Percentiles rank a stretch among this genome's conserved stretches.
These are phyloP conservation scores for Drosophila tropicalis DNA, from an alignment of 1,140 invertebrate genomes.

Conservation along the genomic window DNA sequence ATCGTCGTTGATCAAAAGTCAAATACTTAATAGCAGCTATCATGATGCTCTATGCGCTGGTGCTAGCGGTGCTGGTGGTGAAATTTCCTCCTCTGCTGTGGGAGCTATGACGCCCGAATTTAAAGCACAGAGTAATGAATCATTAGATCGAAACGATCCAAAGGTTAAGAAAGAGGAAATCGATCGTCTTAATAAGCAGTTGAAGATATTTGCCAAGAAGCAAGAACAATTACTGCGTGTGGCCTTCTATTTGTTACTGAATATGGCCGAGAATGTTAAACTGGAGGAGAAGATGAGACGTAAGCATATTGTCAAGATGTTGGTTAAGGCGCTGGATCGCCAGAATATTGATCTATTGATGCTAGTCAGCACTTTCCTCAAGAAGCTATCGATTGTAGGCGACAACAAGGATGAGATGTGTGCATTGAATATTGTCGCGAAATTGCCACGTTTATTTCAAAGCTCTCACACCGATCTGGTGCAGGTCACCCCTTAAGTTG, in stretches of 20 bases:
- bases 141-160: conserved; percentile 84
- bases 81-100: conserved; percentile 9
- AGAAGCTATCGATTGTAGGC: conserved; percentile 96
- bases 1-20: conserved; percentile 80
- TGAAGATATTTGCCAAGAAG: conserved; percentile 92
- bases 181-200: conserved; percentile 91
- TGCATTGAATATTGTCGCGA: conserved; percentile 89
- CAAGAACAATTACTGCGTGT: conserved; percentile 96
- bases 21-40: conserved; percentile 86
- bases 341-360: conserved; percentile 94
- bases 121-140: conserved; percentile 83
- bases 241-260: conserved; percentile 95
- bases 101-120: conserved; percentile 48
- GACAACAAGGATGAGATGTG: conserved; percentile 98
- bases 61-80: conserved; percentile 30
- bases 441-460: conserved; percentile 89
- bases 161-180: conserved; percentile 90
- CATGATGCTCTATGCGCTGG: conserved; percentile 86
- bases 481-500: conserved; percentile 92
- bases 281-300: conserved; percentile 99
- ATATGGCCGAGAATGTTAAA: conserved; percentile 97
- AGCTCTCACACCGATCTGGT: conserved; percentile 91
- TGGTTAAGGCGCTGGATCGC: conserved; percentile 95
- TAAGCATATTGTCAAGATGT: conserved; percentile 94
- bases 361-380: conserved; percentile 96